Conservation (phyloP, 2,113 vertebrate species). For the Piprites chloris region DNA sequence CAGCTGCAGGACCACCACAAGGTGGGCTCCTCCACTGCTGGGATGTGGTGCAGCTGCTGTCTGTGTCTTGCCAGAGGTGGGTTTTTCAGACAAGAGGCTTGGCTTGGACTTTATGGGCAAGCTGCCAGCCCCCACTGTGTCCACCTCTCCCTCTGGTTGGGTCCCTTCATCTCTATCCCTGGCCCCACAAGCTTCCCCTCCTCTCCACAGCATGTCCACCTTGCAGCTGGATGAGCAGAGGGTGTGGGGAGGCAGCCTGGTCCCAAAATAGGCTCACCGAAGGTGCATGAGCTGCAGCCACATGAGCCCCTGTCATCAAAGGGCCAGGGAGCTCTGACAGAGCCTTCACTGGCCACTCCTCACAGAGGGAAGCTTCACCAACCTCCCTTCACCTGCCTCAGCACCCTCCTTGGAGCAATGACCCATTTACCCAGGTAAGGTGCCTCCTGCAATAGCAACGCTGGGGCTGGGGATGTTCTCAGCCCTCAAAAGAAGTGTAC, state of each 20-base stretch:
- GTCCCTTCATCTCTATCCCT: neutral
- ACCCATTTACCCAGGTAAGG: fast-evolving
- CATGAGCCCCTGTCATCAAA: neutral
- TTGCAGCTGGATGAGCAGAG: neutral
- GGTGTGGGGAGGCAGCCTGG: neutral
- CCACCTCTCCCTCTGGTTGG: neutral
- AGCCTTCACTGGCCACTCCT: neutral
- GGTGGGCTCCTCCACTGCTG: neutral
- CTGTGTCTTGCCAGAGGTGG: neutral
- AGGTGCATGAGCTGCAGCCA: neutral
- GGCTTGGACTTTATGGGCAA: neutral
- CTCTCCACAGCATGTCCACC: neutral
- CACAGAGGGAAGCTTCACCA: neutral
- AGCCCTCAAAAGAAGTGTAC: neutral
- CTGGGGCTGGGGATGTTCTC: neutral
- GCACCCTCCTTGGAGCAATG: neutral
- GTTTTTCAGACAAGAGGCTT: neutral
- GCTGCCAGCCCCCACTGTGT: neutral
- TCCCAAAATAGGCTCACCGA: neutral
- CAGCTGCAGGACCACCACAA: neutral
- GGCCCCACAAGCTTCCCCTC: neutral
- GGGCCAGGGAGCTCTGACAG: too few relatives aligned
- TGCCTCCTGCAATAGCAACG: neutral
- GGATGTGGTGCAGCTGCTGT: neutral
- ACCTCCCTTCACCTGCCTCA: neutral